A percentile compares a stretch with the other conserved stretches of the same genome.
phyloP scores from a whole-genome alignment of 2,888 invertebrate genomes.

The Nemurella pictetii region DNA sequence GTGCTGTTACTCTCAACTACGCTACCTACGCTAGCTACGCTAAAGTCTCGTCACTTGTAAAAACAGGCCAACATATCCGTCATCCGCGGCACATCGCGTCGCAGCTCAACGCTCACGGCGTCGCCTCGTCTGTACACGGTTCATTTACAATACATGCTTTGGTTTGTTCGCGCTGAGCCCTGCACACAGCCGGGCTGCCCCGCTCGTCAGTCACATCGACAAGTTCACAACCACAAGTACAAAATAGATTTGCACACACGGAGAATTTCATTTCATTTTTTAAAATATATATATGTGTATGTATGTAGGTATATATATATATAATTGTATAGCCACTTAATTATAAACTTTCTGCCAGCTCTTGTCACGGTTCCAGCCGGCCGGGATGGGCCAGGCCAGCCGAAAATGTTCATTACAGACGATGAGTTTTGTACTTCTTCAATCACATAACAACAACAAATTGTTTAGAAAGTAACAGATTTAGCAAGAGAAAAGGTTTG shows the following conservation, averaged over 20 bases:
- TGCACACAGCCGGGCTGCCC: background rate
- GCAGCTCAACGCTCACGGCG: conserved; percentile 27
- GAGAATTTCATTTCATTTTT: conserved; percentile 22
- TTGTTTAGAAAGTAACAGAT: conserved; percentile 40
- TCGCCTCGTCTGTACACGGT: background rate
- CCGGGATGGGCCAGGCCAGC: background rate
- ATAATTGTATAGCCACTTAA: conserved; percentile 10
- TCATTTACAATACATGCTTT: conserved; percentile 40
- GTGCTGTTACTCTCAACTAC: background rate
- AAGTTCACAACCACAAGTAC: conserved; percentile 41
- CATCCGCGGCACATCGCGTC: conserved; percentile 18
- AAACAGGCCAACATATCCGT: conserved; percentile 10
- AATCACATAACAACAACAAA: conserved; percentile 32
- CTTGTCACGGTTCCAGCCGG: background rate
- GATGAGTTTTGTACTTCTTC: conserved; percentile 42
- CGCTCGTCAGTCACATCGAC: conserved; percentile 19
- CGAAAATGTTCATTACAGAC: conserved; percentile 36
- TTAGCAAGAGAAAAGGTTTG: conserved; percentile 34
- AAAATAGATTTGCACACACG: conserved; percentile 41
- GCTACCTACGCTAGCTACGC: conserved; percentile 20
- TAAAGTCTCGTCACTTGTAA: conserved; percentile 4
- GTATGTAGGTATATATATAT: conserved; percentile 27
- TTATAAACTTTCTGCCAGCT: conserved; percentile 5
- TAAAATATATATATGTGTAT: conserved; percentile 35
- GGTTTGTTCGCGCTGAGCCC: conserved; percentile 35